A percentile compares a stretch with the other conserved stretches of the same genome.
phyloP scores from a whole-genome alignment of 2,797 vertebrate genomes.

The Triplophysa bombifrons region DNA sequence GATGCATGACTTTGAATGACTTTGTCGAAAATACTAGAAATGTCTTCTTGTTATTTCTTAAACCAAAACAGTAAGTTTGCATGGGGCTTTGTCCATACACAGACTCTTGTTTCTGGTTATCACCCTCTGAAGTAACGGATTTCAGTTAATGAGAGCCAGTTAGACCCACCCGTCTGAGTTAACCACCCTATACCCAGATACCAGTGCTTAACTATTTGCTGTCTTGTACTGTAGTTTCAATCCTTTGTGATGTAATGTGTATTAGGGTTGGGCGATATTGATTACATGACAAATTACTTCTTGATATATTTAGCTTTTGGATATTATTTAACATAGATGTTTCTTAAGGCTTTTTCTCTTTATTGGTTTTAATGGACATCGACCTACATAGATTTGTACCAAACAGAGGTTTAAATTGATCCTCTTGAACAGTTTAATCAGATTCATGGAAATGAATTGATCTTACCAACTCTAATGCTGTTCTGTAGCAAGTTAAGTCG shows the following conservation, averaged over 20 bases:
- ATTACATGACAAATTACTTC: not conserved
- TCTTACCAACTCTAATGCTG: not conserved
- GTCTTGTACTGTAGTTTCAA: slow-evolving; percentile 50
- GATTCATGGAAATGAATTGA: not conserved
- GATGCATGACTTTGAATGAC: slow-evolving; percentile 13
- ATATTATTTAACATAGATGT: not conserved
- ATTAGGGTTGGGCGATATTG: slow-evolving; percentile 34
- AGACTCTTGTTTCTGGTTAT: slow-evolving; percentile 23
- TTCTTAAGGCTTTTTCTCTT: not conserved
- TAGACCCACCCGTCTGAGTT: slow-evolving; percentile 10
- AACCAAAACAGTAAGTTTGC: slow-evolving; percentile 29
- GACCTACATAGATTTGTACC: too few species aligned
- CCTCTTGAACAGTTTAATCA: not conserved
- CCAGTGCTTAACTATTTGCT: slow-evolving; percentile 48
- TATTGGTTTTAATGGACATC: too few species aligned
- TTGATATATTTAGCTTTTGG: slow-evolving; percentile 23
- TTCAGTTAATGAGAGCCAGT: slow-evolving; percentile 18
- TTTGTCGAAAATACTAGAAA: slow-evolving; percentile 17
- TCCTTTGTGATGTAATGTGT: slow-evolving; percentile 56
- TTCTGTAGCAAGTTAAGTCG: not conserved
- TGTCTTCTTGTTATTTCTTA: not conserved
- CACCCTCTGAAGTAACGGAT: slow-evolving; percentile 27
- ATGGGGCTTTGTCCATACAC: slow-evolving; percentile 23
- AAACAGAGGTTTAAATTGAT: not conserved
- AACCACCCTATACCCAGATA: slow-evolving; percentile 40